phyloP scores from a whole-genome alignment of 2,888 invertebrate genomes.

The Carabus problematicus region DNA sequence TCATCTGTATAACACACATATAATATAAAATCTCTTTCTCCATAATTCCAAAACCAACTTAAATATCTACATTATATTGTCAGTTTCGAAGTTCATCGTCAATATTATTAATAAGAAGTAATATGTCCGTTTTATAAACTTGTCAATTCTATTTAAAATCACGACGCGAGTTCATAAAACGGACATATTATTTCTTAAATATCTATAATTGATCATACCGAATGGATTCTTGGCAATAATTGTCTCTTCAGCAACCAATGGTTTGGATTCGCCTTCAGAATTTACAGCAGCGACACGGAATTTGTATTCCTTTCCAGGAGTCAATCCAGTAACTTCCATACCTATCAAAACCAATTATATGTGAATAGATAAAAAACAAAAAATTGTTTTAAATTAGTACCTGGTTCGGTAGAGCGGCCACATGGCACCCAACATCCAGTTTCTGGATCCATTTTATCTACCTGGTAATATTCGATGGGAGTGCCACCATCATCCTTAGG shows the following conservation, averaged over 20 bases:
- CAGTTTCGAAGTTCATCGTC: too few relatives aligned
- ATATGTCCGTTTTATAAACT: too few relatives aligned
- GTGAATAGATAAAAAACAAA: too few relatives aligned
- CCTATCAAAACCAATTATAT: too few relatives aligned
- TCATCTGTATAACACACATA: constrained; percentile 67
- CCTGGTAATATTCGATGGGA: constrained; percentile 94
- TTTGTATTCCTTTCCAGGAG: constrained; percentile 91
- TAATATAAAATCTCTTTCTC: constrained; percentile 1
- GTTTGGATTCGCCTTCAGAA: constrained; percentile 93
- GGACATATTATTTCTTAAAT: too few relatives aligned
- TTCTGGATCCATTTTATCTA: constrained; percentile 93
- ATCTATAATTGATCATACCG: constrained; percentile 59
- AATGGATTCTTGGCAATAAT: constrained; percentile 98
- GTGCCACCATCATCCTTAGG: constrained; percentile 94
- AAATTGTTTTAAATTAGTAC: constrained; percentile 48
- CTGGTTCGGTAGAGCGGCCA: constrained; percentile 81
- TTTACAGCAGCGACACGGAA: constrained; percentile 97
- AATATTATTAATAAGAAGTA: too few relatives aligned
- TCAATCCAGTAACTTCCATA: constrained; percentile 84
- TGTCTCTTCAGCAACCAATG: constrained; percentile 83
- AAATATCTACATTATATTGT: too few relatives aligned
- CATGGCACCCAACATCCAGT: constrained; percentile 90
- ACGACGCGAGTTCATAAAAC: too few relatives aligned
- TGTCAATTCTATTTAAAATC: too few relatives aligned
- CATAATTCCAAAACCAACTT: constrained; percentile 45